These are phyloP conservation scores for Poecilia latipinna DNA, from an alignment of 2,113 vertebrate genomes.

Conservation along the genomic window DNA sequence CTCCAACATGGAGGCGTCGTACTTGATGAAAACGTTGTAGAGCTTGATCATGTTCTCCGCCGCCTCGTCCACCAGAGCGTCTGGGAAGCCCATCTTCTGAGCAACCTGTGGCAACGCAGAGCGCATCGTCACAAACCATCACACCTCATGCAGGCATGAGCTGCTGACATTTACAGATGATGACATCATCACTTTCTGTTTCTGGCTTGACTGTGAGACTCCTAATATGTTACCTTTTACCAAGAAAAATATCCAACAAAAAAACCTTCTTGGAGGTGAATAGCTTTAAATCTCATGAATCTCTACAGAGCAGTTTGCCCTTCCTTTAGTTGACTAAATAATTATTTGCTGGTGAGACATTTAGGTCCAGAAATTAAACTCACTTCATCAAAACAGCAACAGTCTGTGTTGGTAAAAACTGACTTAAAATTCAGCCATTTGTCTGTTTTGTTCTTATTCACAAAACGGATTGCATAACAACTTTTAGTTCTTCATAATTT, in stretches of 20 bases:
- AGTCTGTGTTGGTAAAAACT: too few relatives aligned
- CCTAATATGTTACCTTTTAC: too few relatives aligned
- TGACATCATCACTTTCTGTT: not conserved
- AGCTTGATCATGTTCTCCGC: constrained; percentile 96
- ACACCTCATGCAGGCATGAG: not conserved
- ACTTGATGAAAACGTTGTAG: constrained; percentile 94
- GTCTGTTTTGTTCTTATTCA: too few relatives aligned
- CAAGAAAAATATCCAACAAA: too few relatives aligned
- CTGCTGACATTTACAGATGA: not conserved
- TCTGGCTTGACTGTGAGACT: not conserved
- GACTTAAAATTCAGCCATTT: too few relatives aligned
- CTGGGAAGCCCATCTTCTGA: constrained; percentile 95
- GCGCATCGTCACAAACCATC: not conserved
- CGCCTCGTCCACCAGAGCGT: constrained; percentile 88
- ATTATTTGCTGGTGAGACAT: not conserved
- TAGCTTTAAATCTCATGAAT: too few relatives aligned
- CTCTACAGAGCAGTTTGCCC: not conserved
- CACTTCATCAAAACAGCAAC: too few relatives aligned
- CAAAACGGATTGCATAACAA: too few relatives aligned
- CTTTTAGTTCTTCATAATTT: too few relatives aligned
- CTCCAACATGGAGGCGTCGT: constrained; percentile 98
- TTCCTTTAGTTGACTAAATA: not conserved
- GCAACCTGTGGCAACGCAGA: constrained; percentile 84
- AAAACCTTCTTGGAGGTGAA: too few relatives aligned
- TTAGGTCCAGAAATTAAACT: too few relatives aligned